Percentiles rank a stretch among this genome's conserved stretches.
Evolutionary conservation across 2,113 vertebrate genomes (phyloP).

Genomic region (Uria lomvia): DNA sequence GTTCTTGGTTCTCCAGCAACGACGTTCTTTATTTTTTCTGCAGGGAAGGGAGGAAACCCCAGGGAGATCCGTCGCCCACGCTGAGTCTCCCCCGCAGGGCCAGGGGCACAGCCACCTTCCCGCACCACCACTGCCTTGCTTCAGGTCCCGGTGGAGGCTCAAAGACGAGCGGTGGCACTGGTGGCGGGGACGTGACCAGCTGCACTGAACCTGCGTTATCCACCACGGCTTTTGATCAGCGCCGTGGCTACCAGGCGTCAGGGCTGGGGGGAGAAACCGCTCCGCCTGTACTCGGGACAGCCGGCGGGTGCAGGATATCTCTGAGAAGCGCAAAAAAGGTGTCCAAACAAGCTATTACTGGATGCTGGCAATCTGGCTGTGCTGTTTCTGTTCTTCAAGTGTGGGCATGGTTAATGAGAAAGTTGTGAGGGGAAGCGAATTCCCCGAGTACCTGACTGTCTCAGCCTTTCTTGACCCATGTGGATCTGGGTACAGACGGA

Average conservation of each 20-base stretch:
- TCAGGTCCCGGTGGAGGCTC: rapidly evolving
- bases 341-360: neutral
- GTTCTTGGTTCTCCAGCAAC: neutral
- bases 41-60: neutral
- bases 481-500: conserved; percentile 20
- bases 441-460: conserved; percentile 22
- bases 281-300: rapidly evolving
- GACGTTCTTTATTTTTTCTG: neutral
- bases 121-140: rapidly evolving
- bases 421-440: conserved; percentile 41
- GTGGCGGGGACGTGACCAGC: neutral
- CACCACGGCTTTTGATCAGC: neutral
- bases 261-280: neutral
- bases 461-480: conserved; percentile 33
- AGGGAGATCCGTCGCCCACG: rapidly evolving
- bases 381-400: conserved; percentile 40
- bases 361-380: neutral
- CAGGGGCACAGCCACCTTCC: neutral
- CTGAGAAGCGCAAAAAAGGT: neutral
- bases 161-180: rapidly evolving
- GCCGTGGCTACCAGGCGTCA: rapidly evolving
- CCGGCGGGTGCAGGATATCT: rapidly evolving
- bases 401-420: conserved; percentile 49
- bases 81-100: neutral
- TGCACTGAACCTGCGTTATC: neutral